Base-by-base conservation (phyloP, 2,113 vertebrate species). In the Danionella cerebrum region DNA sequence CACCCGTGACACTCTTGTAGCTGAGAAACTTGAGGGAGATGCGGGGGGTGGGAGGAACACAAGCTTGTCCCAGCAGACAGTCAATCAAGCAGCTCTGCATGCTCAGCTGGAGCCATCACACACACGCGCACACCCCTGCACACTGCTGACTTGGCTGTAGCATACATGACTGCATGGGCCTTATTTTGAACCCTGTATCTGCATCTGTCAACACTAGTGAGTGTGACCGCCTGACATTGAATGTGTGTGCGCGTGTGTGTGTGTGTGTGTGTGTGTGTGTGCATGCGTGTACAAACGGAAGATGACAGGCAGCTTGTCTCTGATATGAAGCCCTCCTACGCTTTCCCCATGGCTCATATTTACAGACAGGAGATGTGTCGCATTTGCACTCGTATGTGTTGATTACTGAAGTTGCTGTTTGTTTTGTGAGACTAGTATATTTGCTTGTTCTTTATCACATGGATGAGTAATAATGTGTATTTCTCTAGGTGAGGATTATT, bases 81-180 rank as follows among this genome's bases (percentile, higher is more conserved):
- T 68, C 52, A 16, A 36, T 68, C 52, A 68, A 36, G 60, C 6
- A 44, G 36, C 60, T n/a, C 14, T 48, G 47, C 58, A 70, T 41
- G 25, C 48, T 66, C 29, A 19, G 19, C 38, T 64, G 24, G 45
- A 41, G 27, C 44, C 29, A 22, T 44, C 53, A 13, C 65, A 55
- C 29, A 38, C 36, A 21, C 44, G 47, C 38, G 47, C 38, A 45
- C 38, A 55, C 39, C 53, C 13, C n/a, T 35, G 13, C 25, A 2
- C 51, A n/a, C n/a, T 67, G 51, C 38, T 67, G 38, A 67, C 51
- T 25, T 2, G 14, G 9, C 24, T 18, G 6, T 18, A 41, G 51
- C 33, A 25, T 22, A 14, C 12, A 54, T 44, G 38, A 19, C 22
- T 41, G 35, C 36, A 31, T 60, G 25, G 12, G 25, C 38, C 42